Evolutionary conservation across 2,113 vertebrate species (phyloP).

Genomic region (Cichladusa arquata): DNA sequence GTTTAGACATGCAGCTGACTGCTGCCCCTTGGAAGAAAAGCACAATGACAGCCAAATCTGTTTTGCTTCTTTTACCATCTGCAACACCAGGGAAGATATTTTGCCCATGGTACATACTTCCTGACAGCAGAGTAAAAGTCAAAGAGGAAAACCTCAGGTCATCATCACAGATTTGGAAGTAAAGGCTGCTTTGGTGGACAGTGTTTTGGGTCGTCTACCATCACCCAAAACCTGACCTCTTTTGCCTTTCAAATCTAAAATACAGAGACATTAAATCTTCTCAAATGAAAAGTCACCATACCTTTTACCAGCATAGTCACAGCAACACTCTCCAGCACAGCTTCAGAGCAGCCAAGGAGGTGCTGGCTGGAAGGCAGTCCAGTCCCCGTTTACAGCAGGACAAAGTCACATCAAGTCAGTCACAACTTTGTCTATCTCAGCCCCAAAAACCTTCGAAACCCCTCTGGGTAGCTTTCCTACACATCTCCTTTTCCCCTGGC

Average conservation of each 20-base stretch:
- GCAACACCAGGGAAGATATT: background rate
- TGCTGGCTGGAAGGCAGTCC: background rate
- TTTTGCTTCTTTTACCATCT: background rate
- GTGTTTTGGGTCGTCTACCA: background rate
- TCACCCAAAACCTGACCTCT: background rate
- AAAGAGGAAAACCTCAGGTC: background rate
- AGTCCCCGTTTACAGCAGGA: background rate
- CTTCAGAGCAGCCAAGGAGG: background rate
- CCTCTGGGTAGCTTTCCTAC: background rate
- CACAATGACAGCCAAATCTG: background rate
- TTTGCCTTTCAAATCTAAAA: background rate
- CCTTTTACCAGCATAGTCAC: background rate
- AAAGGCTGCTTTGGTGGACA: background rate
- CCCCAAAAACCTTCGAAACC: background rate
- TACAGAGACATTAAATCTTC: background rate
- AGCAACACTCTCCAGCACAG: accelerated
- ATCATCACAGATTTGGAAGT: background rate
- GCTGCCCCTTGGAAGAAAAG: background rate
- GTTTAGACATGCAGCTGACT: background rate
- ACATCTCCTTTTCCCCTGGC: background rate
- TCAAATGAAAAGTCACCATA: background rate
- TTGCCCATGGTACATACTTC: background rate
- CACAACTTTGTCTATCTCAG: background rate
- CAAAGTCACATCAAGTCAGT: background rate
- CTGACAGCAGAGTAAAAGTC: background rate